phyloP scores from a whole-genome alignment of 1,140 invertebrate species.

The Carposina sasakii region DNA sequence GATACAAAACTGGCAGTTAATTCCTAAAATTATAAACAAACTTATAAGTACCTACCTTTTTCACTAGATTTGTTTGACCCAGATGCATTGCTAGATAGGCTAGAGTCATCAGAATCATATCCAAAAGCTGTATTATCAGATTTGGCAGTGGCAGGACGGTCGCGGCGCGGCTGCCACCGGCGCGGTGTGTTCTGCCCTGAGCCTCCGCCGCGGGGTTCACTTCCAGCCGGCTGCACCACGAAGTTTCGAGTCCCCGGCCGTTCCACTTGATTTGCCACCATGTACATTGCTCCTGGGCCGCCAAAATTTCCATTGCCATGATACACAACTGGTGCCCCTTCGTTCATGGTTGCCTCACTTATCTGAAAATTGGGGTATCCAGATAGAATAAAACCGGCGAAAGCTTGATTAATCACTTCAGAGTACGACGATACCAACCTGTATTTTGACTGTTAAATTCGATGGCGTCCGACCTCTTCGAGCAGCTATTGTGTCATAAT shows the following conservation, averaged over 20 bases:
- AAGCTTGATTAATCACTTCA: too few species aligned
- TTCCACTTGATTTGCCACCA: conserved; percentile 40
- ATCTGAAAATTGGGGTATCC: too few species aligned
- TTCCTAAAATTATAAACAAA: too few species aligned
- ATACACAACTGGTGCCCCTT: conserved; percentile 53
- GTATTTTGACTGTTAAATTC: conserved; percentile 33
- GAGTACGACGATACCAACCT: conserved; percentile 59
- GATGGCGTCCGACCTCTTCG: conserved; percentile 35
- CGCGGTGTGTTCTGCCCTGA: conserved; percentile 42
- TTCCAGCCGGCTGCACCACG: conserved; percentile 40
- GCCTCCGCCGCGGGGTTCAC: conserved; percentile 40
- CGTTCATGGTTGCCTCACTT: conserved; percentile 43
- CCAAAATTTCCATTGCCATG: conserved; percentile 43
- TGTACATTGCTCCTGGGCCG: conserved; percentile 37
- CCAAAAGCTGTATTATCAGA: conserved; percentile 51
- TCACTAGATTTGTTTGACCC: conserved; percentile 61
- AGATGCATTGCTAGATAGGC: conserved; percentile 65
- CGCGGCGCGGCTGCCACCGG: conserved; percentile 44
- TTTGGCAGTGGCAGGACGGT: conserved; percentile 27
- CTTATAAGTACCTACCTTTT: conserved; percentile 52
- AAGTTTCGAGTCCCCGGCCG: too few species aligned
- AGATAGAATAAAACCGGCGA: too few species aligned
- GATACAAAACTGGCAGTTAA: too few species aligned
- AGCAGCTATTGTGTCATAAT: conserved; percentile 55
- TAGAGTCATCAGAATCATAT: conserved; percentile 69